These are phyloP conservation scores for Tiaroga cobitis DNA, from an alignment of 2,797 vertebrate species.

Conservation along the genomic window DNA sequence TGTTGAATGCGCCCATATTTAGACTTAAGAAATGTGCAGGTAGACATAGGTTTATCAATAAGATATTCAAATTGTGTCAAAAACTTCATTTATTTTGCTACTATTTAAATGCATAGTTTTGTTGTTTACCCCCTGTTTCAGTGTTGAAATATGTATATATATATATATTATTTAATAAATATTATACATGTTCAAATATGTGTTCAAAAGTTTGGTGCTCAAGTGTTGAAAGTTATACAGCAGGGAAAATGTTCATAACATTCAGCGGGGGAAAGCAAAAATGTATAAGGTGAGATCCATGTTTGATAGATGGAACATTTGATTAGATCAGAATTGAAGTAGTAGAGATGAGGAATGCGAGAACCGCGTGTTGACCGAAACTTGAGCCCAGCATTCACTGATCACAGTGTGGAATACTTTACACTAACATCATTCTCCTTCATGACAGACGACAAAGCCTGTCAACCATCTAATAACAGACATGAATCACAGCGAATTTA, in stretches of 20 bases:
- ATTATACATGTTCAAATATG: too few relatives aligned
- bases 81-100: too few relatives aligned
- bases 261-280: neutral
- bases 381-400: neutral
- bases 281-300: neutral
- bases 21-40: too few relatives aligned
- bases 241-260: neutral
- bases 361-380: neutral
- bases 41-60: too few relatives aligned
- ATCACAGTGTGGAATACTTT: neutral
- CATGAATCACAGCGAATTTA: neutral
- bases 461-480: neutral
- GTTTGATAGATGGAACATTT: neutral
- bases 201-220: too few relatives aligned
- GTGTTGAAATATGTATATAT: too few relatives aligned
- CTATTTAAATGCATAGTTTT: too few relatives aligned
- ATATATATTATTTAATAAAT: too few relatives aligned
- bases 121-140: too few relatives aligned
- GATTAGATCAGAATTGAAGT: neutral
- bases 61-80: too few relatives aligned
- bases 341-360: slow-evolving; percentile 1
- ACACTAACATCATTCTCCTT: neutral
- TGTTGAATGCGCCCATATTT: neutral
- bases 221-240: neutral
- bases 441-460: neutral